Percentiles rank a stretch among this genome's conserved stretches.
Conservation (phyloP, 2,113 vertebrate genomes). For the human region DNA sequence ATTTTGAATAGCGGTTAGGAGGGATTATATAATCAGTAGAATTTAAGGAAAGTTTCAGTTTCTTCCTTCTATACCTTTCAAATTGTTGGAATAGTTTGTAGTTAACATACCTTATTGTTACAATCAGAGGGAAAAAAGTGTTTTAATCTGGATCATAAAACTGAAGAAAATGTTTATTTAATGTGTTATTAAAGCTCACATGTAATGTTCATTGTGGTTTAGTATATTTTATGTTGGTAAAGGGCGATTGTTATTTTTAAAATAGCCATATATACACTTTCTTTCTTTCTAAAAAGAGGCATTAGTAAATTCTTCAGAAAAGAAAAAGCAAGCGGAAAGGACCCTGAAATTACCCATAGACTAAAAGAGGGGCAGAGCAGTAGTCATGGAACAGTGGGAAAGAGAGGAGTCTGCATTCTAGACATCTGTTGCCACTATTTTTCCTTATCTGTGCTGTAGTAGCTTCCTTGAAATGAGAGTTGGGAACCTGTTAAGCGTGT, state of each 20-base stretch:
- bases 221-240: background rate
- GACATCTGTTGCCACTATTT: background rate
- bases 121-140: background rate
- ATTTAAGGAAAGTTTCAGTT: conserved; percentile 8
- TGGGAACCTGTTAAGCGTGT: background rate
- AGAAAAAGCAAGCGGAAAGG: background rate
- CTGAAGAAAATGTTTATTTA: background rate
- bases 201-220: background rate
- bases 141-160: background rate
- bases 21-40: background rate
- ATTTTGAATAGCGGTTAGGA: background rate
- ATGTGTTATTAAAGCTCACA: background rate
- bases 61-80: conserved; percentile 31
- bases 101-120: background rate
- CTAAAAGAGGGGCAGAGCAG: background rate
- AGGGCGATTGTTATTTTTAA: background rate
- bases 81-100: background rate
- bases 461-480: background rate
- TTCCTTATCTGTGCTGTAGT: background rate
- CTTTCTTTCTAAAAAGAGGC: background rate
- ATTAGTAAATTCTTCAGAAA: background rate
- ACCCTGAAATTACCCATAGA: background rate
- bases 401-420: background rate
- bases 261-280: background rate
- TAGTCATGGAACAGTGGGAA: background rate